These are phyloP conservation scores for Axis porcinus DNA, from an alignment of 2,113 vertebrate species.

Conservation along the genomic window DNA sequence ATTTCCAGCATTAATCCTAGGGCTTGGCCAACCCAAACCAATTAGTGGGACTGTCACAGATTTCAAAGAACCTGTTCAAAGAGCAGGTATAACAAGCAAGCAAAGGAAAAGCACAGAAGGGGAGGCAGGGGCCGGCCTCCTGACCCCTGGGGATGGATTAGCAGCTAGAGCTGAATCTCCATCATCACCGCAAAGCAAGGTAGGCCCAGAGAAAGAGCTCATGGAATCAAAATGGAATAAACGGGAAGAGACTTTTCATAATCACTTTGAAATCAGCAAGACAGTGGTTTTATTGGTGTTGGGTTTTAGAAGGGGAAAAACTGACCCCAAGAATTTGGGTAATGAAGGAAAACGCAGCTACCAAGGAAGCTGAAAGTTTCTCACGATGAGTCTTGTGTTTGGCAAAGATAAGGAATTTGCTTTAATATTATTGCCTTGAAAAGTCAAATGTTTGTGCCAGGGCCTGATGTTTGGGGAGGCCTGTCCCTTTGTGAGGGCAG, in stretches of 20 bases:
- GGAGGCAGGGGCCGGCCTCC: not conserved
- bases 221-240: not conserved
- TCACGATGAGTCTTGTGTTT: conserved; percentile 70
- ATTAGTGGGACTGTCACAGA: not conserved
- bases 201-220: not conserved
- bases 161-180: not conserved
- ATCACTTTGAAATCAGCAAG: not conserved
- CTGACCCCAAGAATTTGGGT: not conserved
- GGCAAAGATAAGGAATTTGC: conserved; percentile 68
- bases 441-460: conserved; percentile 80
- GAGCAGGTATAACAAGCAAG: not conserved
- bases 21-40: not conserved
- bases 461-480: conserved; percentile 75
- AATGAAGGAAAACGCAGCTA: conserved; percentile 19
- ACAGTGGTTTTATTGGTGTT: not conserved
- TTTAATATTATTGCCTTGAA: conserved; percentile 76
- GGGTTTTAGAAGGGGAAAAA: not conserved
- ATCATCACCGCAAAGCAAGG: not conserved
- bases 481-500: conserved; percentile 84
- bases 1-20: not conserved
- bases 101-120: not conserved
- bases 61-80: not conserved
- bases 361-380: conserved; percentile 43
- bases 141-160: not conserved
- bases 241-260: not conserved